Base-by-base conservation (phyloP, 2,113 vertebrate genomes). In the Sterrhoptilus dennistouni region DNA sequence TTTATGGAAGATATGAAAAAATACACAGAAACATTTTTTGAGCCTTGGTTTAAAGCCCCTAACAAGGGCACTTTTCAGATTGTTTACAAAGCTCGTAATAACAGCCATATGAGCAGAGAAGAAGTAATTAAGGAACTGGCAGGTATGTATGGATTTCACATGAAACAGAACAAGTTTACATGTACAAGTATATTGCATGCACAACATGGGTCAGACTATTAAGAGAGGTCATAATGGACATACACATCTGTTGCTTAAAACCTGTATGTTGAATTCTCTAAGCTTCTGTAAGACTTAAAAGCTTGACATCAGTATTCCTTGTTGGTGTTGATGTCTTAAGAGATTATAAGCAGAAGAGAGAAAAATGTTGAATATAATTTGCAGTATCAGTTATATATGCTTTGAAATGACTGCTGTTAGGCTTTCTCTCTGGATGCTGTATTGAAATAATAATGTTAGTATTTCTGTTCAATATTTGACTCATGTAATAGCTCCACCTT, bases 21-120 rank as follows among this genome's bases (percentile, higher is more conserved):
- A 79, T 99, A 99, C n/a, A 96, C 99, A 5, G 98, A 98, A 89
- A 98, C 97, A 0, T 99, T 99, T 97, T 97, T 99, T 96, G 98
- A 99, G 96, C 98, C 98, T 8, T 99, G 99, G 99, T 99, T 99
- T 97, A 99, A 99, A 97, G 97, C 97, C 54, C 99, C 99, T 33
- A 98, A 98, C 89, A 98, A 98, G 74, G 98, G 98, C 23, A 99
- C 99, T 80, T 99, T 98, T 94, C 98, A 99, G 97, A 99, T 99
- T 65, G 98, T 98, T 52, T 99, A 99, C 95, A 99, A 99, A 97
- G 98, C 99, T 59, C 98, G 99, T 42, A 99, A 99, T 98, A 99
- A 99, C 97, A 99, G 98, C 96, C 99, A 99, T 72, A 98, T 98
- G 98, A 99, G 98, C 96, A 98, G 99, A 83, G 99, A 99, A 19